Evolutionary conservation across 2,888 invertebrate genomes (phyloP), one percentile per base, ranked within the genome.

Genomic region (Caprella mutica): DNA sequence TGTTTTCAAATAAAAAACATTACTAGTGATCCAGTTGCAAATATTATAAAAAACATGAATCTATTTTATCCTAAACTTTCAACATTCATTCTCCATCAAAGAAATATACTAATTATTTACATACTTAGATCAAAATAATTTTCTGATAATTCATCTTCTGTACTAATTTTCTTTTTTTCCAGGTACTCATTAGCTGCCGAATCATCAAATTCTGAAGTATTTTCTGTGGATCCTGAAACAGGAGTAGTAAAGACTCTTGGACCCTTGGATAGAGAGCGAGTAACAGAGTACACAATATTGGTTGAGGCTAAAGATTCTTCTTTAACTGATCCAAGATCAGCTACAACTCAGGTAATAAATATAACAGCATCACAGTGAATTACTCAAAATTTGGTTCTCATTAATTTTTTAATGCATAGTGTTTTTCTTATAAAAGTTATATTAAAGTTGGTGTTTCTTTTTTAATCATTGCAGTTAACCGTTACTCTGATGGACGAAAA

Each of bases 291-390:
- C 71, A 82, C 83, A 70, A 75, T 93, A 64, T 86, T 86, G 1
- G 76, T 92, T 19, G 85, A 88, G 77, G 92, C 91, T 1, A 85
- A 86, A 72, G 92, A 92, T 72, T 86, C 85, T 60, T 89, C 89
- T 26, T 81, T 86, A 1, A 89, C 88, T 0, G 87, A 87, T 67
- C 87, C 87, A 1, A 77, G 83, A 66, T 86, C 86, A 1, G 82
- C 86, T 1, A 85, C 86, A 52, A 63, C 65, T 39, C 59, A 63
- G 56, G 63, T 63, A 24, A 29, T 33, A 9, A 8, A 33, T 33
- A 9, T 33, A 8, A 9, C 14, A 14, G 33, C 8, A 9, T 9
- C 33, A 9, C 33, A 33, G 14, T 8, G 8, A 14, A 8, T 9
- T 8, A 33, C 14, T 14, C 33, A 33, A 33, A 33, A 33, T 33